phyloP scores from a whole-genome alignment of 1,140 invertebrate genomes.

The Hylyphantes graminicola region DNA sequence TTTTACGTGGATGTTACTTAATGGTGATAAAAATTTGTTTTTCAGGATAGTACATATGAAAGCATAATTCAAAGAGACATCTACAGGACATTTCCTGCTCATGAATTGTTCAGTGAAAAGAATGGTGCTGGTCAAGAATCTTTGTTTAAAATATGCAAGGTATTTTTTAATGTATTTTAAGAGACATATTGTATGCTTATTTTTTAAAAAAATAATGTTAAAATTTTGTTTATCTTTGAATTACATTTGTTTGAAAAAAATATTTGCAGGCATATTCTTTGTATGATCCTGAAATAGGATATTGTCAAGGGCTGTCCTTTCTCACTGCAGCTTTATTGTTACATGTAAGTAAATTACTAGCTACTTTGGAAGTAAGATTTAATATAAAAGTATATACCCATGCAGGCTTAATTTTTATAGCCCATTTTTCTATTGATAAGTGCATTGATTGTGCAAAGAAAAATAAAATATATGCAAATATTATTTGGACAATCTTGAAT shows the following conservation, averaged over 20 bases:
- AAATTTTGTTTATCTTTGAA: background rate
- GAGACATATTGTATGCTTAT: background rate
- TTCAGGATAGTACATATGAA: conserved; percentile 86
- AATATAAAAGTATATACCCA: too few relatives aligned
- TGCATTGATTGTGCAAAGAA: too few relatives aligned
- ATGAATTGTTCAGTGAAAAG: conserved; percentile 95
- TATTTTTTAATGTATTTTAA: conserved; percentile 58
- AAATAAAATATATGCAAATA: too few relatives aligned
- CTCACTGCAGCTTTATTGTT: conserved; percentile 93
- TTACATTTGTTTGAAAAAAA: background rate
- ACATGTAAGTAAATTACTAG: conserved; percentile 79
- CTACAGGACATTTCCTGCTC: conserved; percentile 97
- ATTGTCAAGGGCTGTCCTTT: conserved; percentile 98
- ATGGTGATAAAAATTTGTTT: background rate
- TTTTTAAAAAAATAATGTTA: background rate
- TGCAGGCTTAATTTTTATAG: too few relatives aligned
- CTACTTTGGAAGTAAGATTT: too few relatives aligned
- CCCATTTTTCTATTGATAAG: too few relatives aligned
- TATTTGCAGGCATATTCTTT: conserved; percentile 87
- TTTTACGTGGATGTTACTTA: background rate
- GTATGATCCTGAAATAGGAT: conserved; percentile 96
- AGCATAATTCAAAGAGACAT: conserved; percentile 95
- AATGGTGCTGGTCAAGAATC: conserved; percentile 94
- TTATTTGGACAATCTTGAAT: background rate
- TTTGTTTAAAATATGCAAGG: conserved; percentile 91